phyloP scores from a whole-genome alignment of 2,113 vertebrate genomes.

The Platysteira castanea region DNA sequence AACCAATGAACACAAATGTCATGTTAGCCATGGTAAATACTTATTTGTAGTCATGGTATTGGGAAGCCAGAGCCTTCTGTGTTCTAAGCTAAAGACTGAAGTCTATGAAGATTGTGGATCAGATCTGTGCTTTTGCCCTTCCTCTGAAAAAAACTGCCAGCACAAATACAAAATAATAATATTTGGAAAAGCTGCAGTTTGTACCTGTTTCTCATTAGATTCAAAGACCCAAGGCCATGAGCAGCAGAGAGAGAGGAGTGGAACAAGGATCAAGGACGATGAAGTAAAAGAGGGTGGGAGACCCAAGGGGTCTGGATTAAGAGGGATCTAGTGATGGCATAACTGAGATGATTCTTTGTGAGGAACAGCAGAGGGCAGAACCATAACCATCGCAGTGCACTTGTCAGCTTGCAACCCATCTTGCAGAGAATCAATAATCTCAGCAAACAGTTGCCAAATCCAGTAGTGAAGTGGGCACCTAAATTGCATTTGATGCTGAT shows the following conservation, averaged over 20 bases:
- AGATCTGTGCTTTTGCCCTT: not conserved
- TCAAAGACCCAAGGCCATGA: not conserved
- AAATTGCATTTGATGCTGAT: not conserved
- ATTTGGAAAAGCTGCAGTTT: not conserved
- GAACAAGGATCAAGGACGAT: accelerated
- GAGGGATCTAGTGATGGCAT: not conserved
- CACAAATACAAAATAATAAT: not conserved
- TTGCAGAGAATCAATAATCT: not conserved
- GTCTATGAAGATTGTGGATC: not conserved
- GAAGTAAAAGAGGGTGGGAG: not conserved
- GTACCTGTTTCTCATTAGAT: not conserved
- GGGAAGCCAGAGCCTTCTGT: not conserved
- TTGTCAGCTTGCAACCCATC: not conserved
- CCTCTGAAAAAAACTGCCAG: not conserved
- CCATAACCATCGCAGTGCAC: not conserved
- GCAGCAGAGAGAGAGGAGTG: not conserved
- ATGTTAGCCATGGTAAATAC: not conserved
- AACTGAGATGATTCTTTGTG: not conserved
- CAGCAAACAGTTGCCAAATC: not conserved
- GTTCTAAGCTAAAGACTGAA: not conserved
- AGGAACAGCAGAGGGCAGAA: not conserved
- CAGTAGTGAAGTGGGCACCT: not conserved
- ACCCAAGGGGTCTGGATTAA: not conserved
- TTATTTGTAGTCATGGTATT: not conserved
- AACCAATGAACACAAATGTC: not conserved